Evolutionary conservation across 2,888 invertebrate species (phyloP).

Genomic region (Rhodophaea formosa): DNA sequence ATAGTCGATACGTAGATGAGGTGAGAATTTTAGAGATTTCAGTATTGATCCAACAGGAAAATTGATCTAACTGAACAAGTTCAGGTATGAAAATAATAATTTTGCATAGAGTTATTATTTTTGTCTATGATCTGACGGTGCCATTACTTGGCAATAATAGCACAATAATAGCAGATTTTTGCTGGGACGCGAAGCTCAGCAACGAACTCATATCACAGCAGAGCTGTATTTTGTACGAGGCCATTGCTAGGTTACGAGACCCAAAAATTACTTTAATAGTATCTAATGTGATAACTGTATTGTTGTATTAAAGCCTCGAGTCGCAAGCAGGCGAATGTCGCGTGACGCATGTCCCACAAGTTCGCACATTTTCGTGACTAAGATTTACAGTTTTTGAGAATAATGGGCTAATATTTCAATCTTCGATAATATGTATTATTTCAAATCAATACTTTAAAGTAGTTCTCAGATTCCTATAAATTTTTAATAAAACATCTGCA

Average conservation of each 20-base stretch:
- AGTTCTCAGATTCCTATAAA: too few relatives aligned
- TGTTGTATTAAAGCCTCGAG: slow-evolving; percentile 22
- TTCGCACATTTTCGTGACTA: not conserved
- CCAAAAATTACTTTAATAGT: slow-evolving; percentile 43
- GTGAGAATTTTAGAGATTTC: too few relatives aligned
- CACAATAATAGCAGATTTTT: not conserved
- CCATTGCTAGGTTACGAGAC: slow-evolving; percentile 43
- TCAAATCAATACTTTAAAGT: too few relatives aligned
- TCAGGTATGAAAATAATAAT: too few relatives aligned
- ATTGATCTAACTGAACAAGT: too few relatives aligned
- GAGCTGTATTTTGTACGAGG: slow-evolving; percentile 36
- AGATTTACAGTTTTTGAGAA: not conserved
- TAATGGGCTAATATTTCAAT: too few relatives aligned
- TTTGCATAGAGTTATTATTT: too few relatives aligned
- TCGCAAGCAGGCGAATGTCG: not conserved
- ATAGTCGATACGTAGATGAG: too few relatives aligned
- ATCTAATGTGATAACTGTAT: slow-evolving; percentile 50
- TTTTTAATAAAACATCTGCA: too few relatives aligned
- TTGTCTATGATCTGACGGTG: not conserved
- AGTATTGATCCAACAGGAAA: too few relatives aligned
- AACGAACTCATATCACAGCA: slow-evolving; percentile 19
- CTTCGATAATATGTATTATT: too few relatives aligned
- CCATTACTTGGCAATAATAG: not conserved
- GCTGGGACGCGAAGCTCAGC: not conserved
- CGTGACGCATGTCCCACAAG: not conserved